Base-by-base conservation (phyloP, 30 jellyfish, hydroid and myxozoan genomes). In the Aurelia aurita complex sp. Pacific region DNA sequence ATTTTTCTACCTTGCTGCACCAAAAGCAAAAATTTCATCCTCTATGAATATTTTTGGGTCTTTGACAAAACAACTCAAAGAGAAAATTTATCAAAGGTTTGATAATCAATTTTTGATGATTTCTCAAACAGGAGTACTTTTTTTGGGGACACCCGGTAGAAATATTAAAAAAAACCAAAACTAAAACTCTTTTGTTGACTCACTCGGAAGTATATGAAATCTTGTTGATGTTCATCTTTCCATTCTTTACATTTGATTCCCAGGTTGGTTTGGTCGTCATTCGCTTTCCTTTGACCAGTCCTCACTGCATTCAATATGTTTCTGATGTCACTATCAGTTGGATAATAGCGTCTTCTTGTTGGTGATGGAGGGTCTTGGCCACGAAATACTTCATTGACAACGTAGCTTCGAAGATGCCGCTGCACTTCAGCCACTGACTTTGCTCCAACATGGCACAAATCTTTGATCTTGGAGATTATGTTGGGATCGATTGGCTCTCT, bases 261-360 rank as follows among this genome's bases (percentile, higher is more conserved):
- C 19, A 76, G 80, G 80, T 76, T 76, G 17, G 3, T 33, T 46
- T 76, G 86, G 86, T 76, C 86, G 55, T 76, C 63, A 13, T 34
- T 55, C 4, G 69, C 82, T 51, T 73, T 73, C 43, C 78, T 35
- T 18, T 73, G 50, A 73, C 82, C 82, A 73, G 82, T 17, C 43
- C 82, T 35, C 34, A 51, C 82, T 1, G 80, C 67, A 73, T 51
- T 36, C 43, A 73, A 73, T 1, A 73, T 73, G 5, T 73, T 74
- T 57, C 85, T 50, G 32, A 74, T 54, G 3, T 74, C 85, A 23
- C 33, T 74, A 40, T 1, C 85, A 14, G 85, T 74, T 50, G 85
- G 85, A 50, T 43, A 74, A 32, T 8, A 74, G 18, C 85, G 17
- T 32, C 82, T 17, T 73, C 82, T 73, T 73, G 82, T 14, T 15